Evolutionary conservation across 2,113 vertebrate genomes (phyloP).

Genomic region (Galeopterus variegatus): DNA sequence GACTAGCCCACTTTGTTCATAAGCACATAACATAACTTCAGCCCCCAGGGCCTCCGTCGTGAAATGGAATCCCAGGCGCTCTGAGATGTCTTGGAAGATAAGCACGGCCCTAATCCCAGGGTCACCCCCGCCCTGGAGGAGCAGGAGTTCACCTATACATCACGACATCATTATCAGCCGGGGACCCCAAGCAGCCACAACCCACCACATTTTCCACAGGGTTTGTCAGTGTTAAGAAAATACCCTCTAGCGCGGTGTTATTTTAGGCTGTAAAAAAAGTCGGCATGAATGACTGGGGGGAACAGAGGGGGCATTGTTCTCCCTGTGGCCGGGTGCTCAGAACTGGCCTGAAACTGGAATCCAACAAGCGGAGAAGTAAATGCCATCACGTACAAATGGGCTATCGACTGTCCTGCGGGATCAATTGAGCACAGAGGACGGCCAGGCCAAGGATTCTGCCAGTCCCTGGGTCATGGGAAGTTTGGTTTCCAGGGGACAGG

Average conservation of each 20-base stretch:
- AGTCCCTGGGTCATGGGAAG: constrained; percentile 84
- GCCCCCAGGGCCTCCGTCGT: constrained; percentile 89
- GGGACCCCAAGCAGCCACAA: constrained; percentile 88
- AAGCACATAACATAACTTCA: constrained; percentile 90
- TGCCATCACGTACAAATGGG: constrained; percentile 87
- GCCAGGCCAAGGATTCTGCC: not conserved
- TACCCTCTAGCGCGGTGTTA: constrained; percentile 91
- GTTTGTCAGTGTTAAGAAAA: constrained; percentile 91
- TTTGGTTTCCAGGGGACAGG: constrained; percentile 86
- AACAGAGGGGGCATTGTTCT: constrained; percentile 93
- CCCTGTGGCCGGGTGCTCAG: constrained; percentile 87
- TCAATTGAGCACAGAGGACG: constrained; percentile 78
- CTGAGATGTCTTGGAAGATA: constrained; percentile 97
- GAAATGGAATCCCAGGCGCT: constrained; percentile 95
- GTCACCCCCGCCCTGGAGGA: constrained; percentile 92
- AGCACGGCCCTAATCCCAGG: constrained; percentile 92
- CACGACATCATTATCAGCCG: constrained; percentile 95
- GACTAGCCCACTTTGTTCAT: constrained; percentile 93
- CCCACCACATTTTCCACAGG: constrained; percentile 89
- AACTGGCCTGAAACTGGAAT: constrained; percentile 90
- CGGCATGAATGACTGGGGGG: constrained; percentile 90
- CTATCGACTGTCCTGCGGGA: constrained; percentile 88
- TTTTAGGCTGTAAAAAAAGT: constrained; percentile 94
- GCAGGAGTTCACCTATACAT: constrained; percentile 96
- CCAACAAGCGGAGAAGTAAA: constrained; percentile 88